Base-by-base conservation (phyloP, 1,140 invertebrate species). In the Nilaparvata lugens region DNA sequence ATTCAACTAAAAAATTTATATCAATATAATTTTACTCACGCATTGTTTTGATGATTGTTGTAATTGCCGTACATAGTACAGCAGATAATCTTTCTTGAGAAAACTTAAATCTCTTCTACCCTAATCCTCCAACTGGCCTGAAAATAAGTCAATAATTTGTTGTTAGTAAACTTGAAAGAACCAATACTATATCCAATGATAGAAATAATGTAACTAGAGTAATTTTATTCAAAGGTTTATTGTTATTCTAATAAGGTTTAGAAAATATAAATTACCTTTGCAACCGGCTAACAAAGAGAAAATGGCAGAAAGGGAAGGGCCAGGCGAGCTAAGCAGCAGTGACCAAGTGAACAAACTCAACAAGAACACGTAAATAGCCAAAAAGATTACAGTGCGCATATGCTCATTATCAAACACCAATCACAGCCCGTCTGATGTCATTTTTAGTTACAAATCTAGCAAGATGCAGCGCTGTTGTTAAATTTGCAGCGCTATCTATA, bases 251-350 rank as follows among this genome's bases (percentile, higher is more conserved):
- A 48, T 19, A 2, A 18, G 7, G 16, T 18, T 48, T 48, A 48
- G 11, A 48, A 6, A 23, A 19, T 2, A 48, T 48, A 18, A 18
- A 4, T 48, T 48, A 48, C 45, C 45, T 48, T 48, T 23, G 21
- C 45, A 48, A 48, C 45, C 45, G 45, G 45, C 45, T 19, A 48
- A 48, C 45, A 48, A 48, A 48, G 45, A 48, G 45, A 48, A 48
- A 48, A 48, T 48, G 45, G 45, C 45, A 48, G 45, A 35, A 48
- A 18, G 45, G 21, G 45, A 48, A 48, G 16, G 21, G 45, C 45
- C 45, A 48, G 45, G 45, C 16, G 45, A 48, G 31, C 31, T 35
- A 35, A 35, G 31, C 31, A 35, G 31, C 31, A 35, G 31, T 35
- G 31, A 35, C 31, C 31, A 35, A 35, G 31, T 35, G 31, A 35